Conservation (phyloP, 2,888 invertebrate genomes). For the Meiosimyza decipiens region DNA sequence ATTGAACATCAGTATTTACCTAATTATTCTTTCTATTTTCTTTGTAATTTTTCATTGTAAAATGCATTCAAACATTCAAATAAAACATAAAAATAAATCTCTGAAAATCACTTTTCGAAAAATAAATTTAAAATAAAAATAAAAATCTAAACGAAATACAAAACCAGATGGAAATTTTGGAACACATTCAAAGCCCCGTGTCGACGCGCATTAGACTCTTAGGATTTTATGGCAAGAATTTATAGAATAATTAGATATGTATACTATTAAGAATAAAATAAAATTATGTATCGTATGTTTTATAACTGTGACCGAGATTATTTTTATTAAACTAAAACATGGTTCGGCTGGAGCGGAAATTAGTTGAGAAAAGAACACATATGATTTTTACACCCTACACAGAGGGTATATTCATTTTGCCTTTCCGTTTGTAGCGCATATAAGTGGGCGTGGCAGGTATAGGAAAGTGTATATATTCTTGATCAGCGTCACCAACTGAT, state of each 20-base stretch:
- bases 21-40: slow-evolving; percentile 33
- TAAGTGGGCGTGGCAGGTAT: no score
- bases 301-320: no score
- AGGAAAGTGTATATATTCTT: no score
- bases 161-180: slow-evolving; percentile 66
- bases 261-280: not conserved
- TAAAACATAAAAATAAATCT: slow-evolving; percentile 7
- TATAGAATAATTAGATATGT: slow-evolving; percentile 54
- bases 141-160: slow-evolving; percentile 2
- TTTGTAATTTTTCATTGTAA: slow-evolving; percentile 33
- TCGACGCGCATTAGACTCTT: slow-evolving; percentile 66
- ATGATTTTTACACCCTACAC: no score
- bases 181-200: slow-evolving; percentile 67
- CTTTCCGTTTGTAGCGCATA: no score
- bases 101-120: no score
- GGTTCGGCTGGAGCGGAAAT: no score
- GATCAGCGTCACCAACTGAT: no score
- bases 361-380: no score
- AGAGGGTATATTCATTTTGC: no score
- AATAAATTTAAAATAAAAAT: not conserved
- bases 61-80: slow-evolving; percentile 33
- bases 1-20: slow-evolving; percentile 2
- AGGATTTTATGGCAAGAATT: slow-evolving; percentile 67
- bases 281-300: no score
- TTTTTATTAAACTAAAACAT: no score